Evolutionary conservation across 2,888 invertebrate genomes (phyloP), one percentile per base, ranked within the genome.

Genomic region (Tachina fera): DNA sequence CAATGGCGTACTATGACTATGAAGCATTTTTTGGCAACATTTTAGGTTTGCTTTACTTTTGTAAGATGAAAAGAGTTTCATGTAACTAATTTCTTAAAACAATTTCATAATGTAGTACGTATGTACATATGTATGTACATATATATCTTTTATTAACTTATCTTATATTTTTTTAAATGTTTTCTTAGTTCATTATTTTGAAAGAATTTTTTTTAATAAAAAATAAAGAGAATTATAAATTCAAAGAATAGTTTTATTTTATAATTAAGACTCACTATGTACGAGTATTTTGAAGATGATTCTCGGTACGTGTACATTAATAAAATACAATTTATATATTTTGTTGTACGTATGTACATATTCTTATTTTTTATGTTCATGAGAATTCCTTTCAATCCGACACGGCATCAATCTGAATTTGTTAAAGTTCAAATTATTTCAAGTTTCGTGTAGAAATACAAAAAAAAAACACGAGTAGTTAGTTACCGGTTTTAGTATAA

Each of bases 331-430:
- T 31, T 31, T 31, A 31, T 31, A 31, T 6, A 31, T 1, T 31
- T 31, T 31, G 19, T 70, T 67, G 47, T 80, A n/a, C n/a, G n/a
- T n/a, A n/a, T n/a, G n/a, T n/a, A n/a, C n/a, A n/a, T n/a, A 72
- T 70, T 80, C 67, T 72, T 56, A 11, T 31, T 31, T 65, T 80
- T 80, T 61, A 58, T 47, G 14, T 58, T 77, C 56, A 58, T 85
- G 85, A 51, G 85, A 85, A 82, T 70, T 68, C 75, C 67, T 78
- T 78, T 85, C 81, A 82, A 63, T 82, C 77, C 9, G 56, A 56
- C 63, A 77, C 47, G 61, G 61, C 77, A 83, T 84, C 74, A 74
- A 80, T 68, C 68, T 83, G 39, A 68, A 72, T 74, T 74, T 47
- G 56, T 70, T 70, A 78, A 70, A 74, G 68, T 68, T 78, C 65